These are phyloP conservation scores for Heterodera schachtii DNA, from an alignment of 1,140 invertebrate species.

Conservation along the genomic window DNA sequence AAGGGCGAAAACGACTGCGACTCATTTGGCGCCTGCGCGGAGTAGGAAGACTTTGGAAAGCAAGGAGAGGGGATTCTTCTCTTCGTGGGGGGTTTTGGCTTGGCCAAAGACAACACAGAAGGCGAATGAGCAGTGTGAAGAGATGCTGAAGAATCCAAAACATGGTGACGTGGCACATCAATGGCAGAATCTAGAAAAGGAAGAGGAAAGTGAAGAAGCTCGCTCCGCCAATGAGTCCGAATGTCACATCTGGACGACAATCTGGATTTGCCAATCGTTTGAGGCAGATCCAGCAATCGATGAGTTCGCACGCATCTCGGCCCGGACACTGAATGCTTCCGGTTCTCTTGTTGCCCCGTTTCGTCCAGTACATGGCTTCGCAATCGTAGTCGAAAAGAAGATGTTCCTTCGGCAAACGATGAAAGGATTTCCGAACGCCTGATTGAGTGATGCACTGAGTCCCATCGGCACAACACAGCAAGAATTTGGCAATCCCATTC, in stretches of 20 bases:
- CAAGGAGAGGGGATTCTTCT: no score
- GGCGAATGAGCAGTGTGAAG: no score
- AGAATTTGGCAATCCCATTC: not conserved
- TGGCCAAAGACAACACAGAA: no score
- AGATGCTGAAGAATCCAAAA: no score
- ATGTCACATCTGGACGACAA: not conserved
- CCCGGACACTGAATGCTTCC: not conserved
- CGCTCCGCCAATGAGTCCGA: not conserved
- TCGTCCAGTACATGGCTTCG: not conserved
- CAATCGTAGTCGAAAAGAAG: not conserved
- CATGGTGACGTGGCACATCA: no score
- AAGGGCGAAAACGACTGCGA: no score
- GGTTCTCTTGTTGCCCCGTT: not conserved
- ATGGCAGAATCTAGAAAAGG: not conserved
- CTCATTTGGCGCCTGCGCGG: no score
- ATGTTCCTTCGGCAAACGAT: not conserved
- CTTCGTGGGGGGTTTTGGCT: no score
- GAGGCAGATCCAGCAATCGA: not conserved
- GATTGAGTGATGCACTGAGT: not conserved
- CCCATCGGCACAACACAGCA: not conserved
- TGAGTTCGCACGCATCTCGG: not conserved
- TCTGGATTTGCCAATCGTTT: not conserved
- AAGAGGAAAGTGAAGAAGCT: not conserved
- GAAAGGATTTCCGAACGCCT: not conserved
- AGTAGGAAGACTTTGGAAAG: no score